Conservation (phyloP, 2,113 vertebrate species). For the Etheostoma cragini region DNA sequence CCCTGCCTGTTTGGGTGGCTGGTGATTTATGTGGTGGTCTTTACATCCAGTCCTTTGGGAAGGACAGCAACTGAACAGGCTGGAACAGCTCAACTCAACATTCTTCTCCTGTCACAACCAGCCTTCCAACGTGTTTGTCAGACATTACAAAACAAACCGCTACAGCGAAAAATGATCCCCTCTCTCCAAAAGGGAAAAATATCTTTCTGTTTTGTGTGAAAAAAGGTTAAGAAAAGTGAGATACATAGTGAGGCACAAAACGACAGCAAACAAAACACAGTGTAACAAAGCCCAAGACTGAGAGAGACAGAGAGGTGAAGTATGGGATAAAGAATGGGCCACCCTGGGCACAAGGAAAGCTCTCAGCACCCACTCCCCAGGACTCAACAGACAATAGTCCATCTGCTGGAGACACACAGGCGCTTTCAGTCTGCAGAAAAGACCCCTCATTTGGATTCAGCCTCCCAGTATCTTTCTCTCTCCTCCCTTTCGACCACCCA, state of each 20-base stretch:
- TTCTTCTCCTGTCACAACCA: constrained; percentile 65
- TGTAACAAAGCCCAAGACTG: constrained; percentile 63
- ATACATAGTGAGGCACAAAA: constrained; percentile 62
- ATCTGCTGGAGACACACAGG: constrained; percentile 83
- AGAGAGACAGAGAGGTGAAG: constrained; percentile 68
- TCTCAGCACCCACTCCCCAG: constrained; percentile 73
- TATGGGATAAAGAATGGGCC: constrained; percentile 70
- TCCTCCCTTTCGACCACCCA: constrained; percentile 85
- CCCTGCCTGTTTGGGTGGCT: constrained; percentile 62
- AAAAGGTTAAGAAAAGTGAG: constrained; percentile 71
- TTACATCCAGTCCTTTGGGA: constrained; percentile 60
- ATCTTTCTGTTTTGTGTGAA: constrained; percentile 39
- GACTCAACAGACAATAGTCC: constrained; percentile 82
- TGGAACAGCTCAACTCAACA: constrained; percentile 61
- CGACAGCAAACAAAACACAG: constrained; percentile 71
- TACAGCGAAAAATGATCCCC: constrained; percentile 39
- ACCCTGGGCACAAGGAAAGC: constrained; percentile 59
- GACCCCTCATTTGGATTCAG: constrained; percentile 79
- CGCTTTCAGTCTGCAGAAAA: constrained; percentile 73
- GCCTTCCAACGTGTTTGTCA: constrained; percentile 57
- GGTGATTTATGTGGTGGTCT: constrained; percentile 75
- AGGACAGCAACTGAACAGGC: constrained; percentile 46
- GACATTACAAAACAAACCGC: constrained; percentile 50
- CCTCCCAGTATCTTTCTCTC: constrained; percentile 70
- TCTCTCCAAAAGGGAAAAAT: constrained; percentile 12